Base-by-base conservation (phyloP, 2,797 vertebrate species). In the Myotis vivesi region DNA sequence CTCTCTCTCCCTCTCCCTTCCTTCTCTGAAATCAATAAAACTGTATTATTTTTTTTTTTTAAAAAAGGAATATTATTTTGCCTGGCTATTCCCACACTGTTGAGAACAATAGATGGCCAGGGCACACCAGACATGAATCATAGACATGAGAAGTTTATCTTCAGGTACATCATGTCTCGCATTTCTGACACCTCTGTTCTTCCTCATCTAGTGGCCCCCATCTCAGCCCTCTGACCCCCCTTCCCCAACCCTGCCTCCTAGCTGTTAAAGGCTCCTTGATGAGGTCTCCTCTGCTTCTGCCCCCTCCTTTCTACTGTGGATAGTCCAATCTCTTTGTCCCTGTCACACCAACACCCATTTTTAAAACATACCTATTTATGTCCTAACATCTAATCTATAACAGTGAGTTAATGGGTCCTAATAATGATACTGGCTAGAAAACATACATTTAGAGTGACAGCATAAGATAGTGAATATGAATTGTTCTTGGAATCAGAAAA, bases 161-260 rank as follows among this genome's bases (percentile, higher is more conserved):
- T 41, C 6, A 44, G 46, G 5, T 3, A 3, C 59, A 0, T 17
- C 11, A 0, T 9, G 12, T 6, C 28, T 13, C 6, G 15, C 1
- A 8, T 25, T 72, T 85, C 33, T 79, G 53, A 55, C 12, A 8
- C 8, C 77, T 72, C 62, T 2, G 1, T 4, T 30, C n/a, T 89
- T 53, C 49, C 57, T 51, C 2, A 1, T 55, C 15, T 49, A 62
- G 59, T 28, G 22, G 66, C 16, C n/a, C 49, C 1, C 28, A 15
- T 53, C 51, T 83, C 22, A 44, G 33, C 25, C 17, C 28, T 71
- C 68, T n/a, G 19, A 55, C 10, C 23, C 55, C 9, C 55, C 9
- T n/a, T 13, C 17, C 25, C 8, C 36, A 10, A 5, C 4, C 17
- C 68, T 9, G 9, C 3, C 55, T 77, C n/a, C 55, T 4, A 36